These are phyloP conservation scores for Drosophila phalerata DNA, from an alignment of 2,888 invertebrate species.

Conservation along the genomic window DNA sequence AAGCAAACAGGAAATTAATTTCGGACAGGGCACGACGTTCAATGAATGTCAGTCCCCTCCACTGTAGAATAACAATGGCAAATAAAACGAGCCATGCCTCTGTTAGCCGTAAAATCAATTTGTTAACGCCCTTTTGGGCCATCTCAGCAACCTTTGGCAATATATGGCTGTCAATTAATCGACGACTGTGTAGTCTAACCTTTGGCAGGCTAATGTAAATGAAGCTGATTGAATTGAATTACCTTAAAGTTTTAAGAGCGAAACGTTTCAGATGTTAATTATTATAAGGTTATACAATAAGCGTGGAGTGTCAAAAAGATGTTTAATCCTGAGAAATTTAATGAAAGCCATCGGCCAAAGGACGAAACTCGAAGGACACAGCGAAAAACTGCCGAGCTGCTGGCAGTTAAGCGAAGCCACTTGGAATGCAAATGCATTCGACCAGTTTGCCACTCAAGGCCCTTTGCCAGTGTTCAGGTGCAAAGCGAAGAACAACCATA, in stretches of 20 bases:
- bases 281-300: constrained; percentile 46
- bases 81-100: constrained; percentile 1
- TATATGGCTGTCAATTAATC: constrained; percentile 19
- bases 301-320: not conserved
- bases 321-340: constrained; percentile 19
- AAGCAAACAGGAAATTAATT: not conserved
- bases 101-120: constrained; percentile 18
- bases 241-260: constrained; percentile 20
- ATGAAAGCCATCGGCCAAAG: constrained; percentile 7
- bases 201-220: not conserved
- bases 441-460: constrained; percentile 21
- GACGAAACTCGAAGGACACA: constrained; percentile 6
- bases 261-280: constrained; percentile 40
- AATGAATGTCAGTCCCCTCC: constrained; percentile 5
- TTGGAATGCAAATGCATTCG: constrained; percentile 32
- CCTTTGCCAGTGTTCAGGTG: constrained; percentile 13
- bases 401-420: constrained; percentile 4
- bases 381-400: constrained; percentile 4
- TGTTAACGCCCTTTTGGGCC: constrained; percentile 13
- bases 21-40: not conserved
- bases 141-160: not conserved
- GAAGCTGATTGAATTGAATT: not conserved
- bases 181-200: not conserved
- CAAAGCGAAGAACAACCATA: constrained; percentile 3
- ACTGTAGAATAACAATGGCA: constrained; percentile 14